A percentile compares a stretch with the other conserved stretches of the same genome.
Conservation (phyloP, 2,797 vertebrate species). For the Liasis olivaceus region DNA sequence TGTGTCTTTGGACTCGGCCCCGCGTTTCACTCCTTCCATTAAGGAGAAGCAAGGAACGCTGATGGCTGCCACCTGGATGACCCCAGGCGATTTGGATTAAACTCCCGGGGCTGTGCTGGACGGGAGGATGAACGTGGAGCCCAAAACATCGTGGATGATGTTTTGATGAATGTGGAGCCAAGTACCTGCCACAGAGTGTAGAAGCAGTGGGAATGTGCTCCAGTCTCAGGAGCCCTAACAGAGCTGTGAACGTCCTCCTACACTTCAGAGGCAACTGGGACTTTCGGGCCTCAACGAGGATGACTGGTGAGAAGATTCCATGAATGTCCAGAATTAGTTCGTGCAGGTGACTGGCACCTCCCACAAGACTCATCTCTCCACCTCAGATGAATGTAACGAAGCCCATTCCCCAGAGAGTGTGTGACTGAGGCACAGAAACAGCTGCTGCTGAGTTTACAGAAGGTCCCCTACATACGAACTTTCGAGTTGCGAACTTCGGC, state of each 20-base stretch:
- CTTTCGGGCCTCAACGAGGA: neutral
- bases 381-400: too few relatives aligned
- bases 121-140: neutral
- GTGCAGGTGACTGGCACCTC: neutral
- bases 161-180: too few relatives aligned
- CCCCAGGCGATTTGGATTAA: neutral
- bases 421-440: too few relatives aligned
- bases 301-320: neutral
- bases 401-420: too few relatives aligned
- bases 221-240: neutral
- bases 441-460: too few relatives aligned
- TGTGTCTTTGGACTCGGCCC: neutral
- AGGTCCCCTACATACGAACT: too few relatives aligned
- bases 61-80: neutral
- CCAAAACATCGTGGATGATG: neutral
- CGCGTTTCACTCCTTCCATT: too few relatives aligned
- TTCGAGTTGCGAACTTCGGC: too few relatives aligned
- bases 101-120: neutral
- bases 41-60: neutral
- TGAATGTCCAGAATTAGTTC: neutral
- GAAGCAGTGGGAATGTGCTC: neutral
- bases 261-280: neutral
- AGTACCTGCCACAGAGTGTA: neutral
- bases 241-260: neutral
- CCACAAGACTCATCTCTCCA: too few relatives aligned